Base-by-base conservation (phyloP, 2,888 invertebrate genomes). In the Scaptomyza tumidula region DNA sequence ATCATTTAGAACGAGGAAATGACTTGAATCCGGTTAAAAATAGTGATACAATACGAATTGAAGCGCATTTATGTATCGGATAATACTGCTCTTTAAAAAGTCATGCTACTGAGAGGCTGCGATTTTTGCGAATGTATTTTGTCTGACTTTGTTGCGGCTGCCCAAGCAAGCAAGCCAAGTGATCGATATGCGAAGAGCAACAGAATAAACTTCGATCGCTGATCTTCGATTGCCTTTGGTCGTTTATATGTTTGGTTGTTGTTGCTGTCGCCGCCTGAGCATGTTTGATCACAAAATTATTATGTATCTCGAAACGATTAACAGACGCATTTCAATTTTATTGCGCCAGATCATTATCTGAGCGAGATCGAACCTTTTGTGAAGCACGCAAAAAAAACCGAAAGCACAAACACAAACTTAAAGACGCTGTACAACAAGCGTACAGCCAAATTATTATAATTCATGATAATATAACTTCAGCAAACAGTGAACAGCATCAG, bases 231-330 rank as follows among this genome's bases (percentile, higher is more conserved):
- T 58, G 58, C 35, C 24, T 50, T 72, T 55, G 56, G 54, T 58
- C 37, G 55, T 56, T 64, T 46, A 43, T 46, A 45, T 45, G 24
- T 19, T 43, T 50, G 49, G 35, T 27, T 37, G 14, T 37, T 44
- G 55, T 49, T 50, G 41, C 27, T 55, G 67, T 59, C 74, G 63
- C 44, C 69, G 61, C 49, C 54, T 49, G 67, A 41, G 62, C 76
- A 76, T 78, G 74, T 82, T 72, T 72, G 69, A 71, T 57, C 71
- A 79, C 71, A 85, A 84, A 88, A 86, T 86, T 86, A 86, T 86
- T 88, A 86, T 86, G 85, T 86, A 86, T 86, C 88, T 86, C 65
- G 71, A 72, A 85, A 73, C 88, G 85, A 86, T 86, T 86, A 86
- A 86, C 77, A 81, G 73, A 63, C 86, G 89, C 85, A 86, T 86